A percentile compares a stretch with the other conserved stretches of the same genome.
Evolutionary conservation across 2,113 vertebrate species (phyloP).

Genomic region (Oenanthe oenanthe): DNA sequence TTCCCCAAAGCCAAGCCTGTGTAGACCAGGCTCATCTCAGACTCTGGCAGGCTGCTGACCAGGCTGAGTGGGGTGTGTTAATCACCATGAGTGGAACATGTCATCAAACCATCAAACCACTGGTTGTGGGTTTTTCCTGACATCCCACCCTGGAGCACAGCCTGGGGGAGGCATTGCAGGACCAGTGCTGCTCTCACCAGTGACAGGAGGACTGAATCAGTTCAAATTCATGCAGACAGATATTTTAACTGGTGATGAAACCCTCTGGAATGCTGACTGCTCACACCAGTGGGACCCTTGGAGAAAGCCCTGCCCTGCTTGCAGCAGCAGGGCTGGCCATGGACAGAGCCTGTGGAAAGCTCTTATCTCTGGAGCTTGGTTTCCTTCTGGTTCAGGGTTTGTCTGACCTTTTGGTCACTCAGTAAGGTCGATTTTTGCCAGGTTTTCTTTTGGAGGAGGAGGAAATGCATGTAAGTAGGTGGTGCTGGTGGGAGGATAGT

Average conservation of each 20-base stretch:
- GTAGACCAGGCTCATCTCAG: not conserved
- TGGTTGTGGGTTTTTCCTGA: not conserved
- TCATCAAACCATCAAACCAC: not conserved
- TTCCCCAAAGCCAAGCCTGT: not conserved
- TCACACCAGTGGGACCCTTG: not conserved
- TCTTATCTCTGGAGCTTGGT: slow-evolving; percentile 34
- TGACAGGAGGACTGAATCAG: not conserved
- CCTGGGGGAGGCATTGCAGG: not conserved
- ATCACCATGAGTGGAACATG: not conserved
- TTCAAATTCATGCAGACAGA: not conserved
- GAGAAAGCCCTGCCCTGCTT: not conserved
- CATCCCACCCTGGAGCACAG: not conserved
- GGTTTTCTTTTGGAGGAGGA: not conserved
- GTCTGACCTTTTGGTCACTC: slow-evolving; percentile 44
- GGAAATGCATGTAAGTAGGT: not conserved
- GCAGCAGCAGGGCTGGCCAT: not conserved
- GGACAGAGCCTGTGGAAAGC: not conserved
- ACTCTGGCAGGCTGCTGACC: not conserved
- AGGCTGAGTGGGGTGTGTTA: not conserved
- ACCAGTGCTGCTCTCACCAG: not conserved
- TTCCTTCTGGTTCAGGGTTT: slow-evolving; percentile 46
- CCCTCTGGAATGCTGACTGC: not conserved
- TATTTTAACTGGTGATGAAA: not conserved
- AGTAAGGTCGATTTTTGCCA: not conserved
- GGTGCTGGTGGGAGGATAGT: slow-evolving; percentile 32